Base-by-base conservation (phyloP, 1,140 invertebrate genomes). In the Elysia chlorotica region DNA sequence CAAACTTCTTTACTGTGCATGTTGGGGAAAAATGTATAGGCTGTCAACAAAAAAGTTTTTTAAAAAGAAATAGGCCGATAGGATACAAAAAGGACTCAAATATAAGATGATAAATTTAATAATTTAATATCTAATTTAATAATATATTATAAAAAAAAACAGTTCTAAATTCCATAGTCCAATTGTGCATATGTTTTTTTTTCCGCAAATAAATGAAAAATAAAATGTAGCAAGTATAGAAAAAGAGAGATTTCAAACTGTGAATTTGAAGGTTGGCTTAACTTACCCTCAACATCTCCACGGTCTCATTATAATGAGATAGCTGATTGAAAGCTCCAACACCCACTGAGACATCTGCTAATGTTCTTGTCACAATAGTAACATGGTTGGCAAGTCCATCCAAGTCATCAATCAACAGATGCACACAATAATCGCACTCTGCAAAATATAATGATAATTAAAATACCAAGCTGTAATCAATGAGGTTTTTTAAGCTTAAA, bases 351-450 rank as follows among this genome's bases (percentile, higher is more conserved):
- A 92, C 92, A 28, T 89, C 92, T 78, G 92, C 88, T 79, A 95
- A 93, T 70, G 95, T 92, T 0, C 85, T 74, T 21, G 91, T 89
- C 5, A 93, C 92, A 61, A 91, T 88, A 28, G 95, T 90, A 10
- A 91, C 76, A 59, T 84, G 82, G 17, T 81, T 77, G 21, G 90
- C 85, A 23, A 98, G 82, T n/a, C 90, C 87, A 81, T 97, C 95
- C 0, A 95, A 93, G 0, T 93, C 93, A 87, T 98, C 93, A 1
- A 99, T 83, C 2, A 99, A 89, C 61, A 93, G 91, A 82, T 97
- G 92, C 1, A 93, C 93, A 84, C 97, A 99, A 23, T 91, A 92
- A 86, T 95, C 95, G 86, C 97, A 99, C 75, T 92, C 91, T 81
- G 91, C n/a, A n/a, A n/a, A n/a, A n/a, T n/a, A n/a, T n/a, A n/a